Evolutionary conservation across 2,888 invertebrate species (phyloP), one percentile per base, ranked within the genome.

Genomic region (Caenorhabditis zanzibari): DNA sequence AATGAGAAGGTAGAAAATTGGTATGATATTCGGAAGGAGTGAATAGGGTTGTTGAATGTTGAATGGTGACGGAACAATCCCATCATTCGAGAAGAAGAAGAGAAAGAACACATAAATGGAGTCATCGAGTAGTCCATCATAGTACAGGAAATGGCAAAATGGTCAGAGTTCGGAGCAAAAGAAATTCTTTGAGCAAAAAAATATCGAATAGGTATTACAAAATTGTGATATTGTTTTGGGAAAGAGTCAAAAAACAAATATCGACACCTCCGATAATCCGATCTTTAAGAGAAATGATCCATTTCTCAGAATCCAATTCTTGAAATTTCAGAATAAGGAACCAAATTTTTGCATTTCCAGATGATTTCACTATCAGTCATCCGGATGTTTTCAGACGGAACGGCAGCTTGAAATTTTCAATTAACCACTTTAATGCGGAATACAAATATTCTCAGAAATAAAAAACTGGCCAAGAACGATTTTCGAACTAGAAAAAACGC

Each of bases 1-100:
- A 59, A 35, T 19, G 56, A 52, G 58, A 69, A 69, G 66, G 76
- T 76, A 71, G 71, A 71, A 79, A 71, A 71, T 64, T 64, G 77
- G 77, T 71, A 71, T 79, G 63, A 56, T 63, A 69, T 69, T 77
- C 69, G 77, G 69, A 77, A 77, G 69, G 44, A 71, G 69, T 26
- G 58, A 66, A 61, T 12, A 16, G 26, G 47, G 41, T n/a, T 41
- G 54, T 52, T 32, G 26, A 58, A 75, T 64, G 69, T 77, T 41
- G 54, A 61, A 77, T 69, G 59, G 47, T 28, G 49, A 41, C 66
- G 61, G 76, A 76, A 64, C 56, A 75, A 64, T 64, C n/a, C 24
- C 74, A 75, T 75, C 74, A 64, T 47, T 64, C 56, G 32, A 19
- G 49, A 44, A 19, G 44, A 44, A 2, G 7, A 26, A 54, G 35